These are phyloP conservation scores for silkworm (Bombyx mori) DNA, from an alignment of 1,140 invertebrate species.

Conservation along the genomic window ASM3026992v2 NC_085118.1:5314501-5315000, in stretches of 20 bases:
- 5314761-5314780: slow-evolving; percentile 13
- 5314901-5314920: too few relatives aligned
- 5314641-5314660: background rate
- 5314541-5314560: slow-evolving; percentile 2
- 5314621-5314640: background rate
- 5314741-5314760: slow-evolving; percentile 10
- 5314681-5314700: slow-evolving; percentile 15
- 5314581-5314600: background rate
- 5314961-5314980: too few relatives aligned
- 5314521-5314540: too few relatives aligned
- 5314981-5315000: too few relatives aligned
- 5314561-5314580: slow-evolving; percentile 2
- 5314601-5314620: background rate
- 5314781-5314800: background rate
- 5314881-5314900: too few relatives aligned
- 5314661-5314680: slow-evolving; percentile 6
- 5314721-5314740: slow-evolving; percentile 16
- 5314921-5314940: too few relatives aligned
- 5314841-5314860: too few relatives aligned
- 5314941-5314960: too few relatives aligned
- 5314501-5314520: too few relatives aligned
- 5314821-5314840: too few relatives aligned
- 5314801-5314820: too few relatives aligned
- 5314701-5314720: slow-evolving; percentile 14
- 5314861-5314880: too few relatives aligned